Percentiles rank a stretch among this genome's conserved stretches.
These are phyloP conservation scores for Arenaria interpres DNA, from an alignment of 2,113 vertebrate species.

Conservation along the genomic window DNA sequence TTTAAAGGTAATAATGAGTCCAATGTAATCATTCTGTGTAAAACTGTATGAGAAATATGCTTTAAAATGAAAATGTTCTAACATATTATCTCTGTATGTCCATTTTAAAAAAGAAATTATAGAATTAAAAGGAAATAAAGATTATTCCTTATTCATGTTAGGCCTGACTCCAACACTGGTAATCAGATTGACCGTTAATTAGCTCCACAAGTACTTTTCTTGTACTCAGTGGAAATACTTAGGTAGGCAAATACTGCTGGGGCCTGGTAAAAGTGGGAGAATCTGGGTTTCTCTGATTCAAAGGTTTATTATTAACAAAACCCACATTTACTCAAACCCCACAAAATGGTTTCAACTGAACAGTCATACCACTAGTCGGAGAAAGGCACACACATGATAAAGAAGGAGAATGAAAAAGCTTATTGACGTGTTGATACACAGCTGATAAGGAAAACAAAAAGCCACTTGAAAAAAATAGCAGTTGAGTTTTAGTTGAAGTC, in stretches of 20 bases:
- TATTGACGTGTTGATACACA: constrained; percentile 51
- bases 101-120: background rate
- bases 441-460: constrained; percentile 64
- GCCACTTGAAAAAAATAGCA: background rate
- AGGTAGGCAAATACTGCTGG: background rate
- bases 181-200: background rate
- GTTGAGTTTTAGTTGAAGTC: background rate
- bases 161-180: background rate
- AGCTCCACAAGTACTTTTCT: background rate
- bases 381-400: constrained; percentile 66
- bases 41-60: background rate
- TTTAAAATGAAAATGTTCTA: background rate
- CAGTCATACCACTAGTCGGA: constrained; percentile 35
- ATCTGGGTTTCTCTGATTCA: background rate
- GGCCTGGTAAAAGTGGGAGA: background rate
- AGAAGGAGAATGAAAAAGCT: constrained; percentile 20
- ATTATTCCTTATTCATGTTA: background rate
- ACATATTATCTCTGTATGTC: background rate
- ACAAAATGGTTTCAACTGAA: constrained; percentile 30
- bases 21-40: background rate
- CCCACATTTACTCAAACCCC: background rate
- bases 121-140: constrained; percentile 23
- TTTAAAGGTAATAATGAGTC: background rate
- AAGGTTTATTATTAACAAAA: constrained; percentile 68
- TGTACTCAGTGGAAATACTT: background rate